phyloP scores from a whole-genome alignment of 2,888 invertebrate species.

The Hydrotaea cyrtoneurina region DNA sequence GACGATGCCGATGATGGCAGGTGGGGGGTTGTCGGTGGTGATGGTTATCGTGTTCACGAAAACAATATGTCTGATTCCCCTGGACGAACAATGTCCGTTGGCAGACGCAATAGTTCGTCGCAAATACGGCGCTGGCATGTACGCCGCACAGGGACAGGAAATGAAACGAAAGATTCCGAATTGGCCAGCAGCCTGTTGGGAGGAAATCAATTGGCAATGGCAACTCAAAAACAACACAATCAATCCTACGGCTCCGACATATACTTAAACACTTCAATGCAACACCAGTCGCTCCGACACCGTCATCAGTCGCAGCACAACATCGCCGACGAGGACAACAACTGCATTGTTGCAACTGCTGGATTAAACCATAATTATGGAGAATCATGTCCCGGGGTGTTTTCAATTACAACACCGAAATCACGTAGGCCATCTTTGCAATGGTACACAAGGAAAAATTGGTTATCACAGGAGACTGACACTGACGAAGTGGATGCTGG shows the following conservation, averaged over 20 bases:
- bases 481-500: neutral
- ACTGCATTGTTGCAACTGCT: slow-evolving; percentile 30
- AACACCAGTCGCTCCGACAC: neutral
- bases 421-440: slow-evolving; percentile 56
- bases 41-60: neutral
- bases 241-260: slow-evolving; percentile 22
- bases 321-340: neutral
- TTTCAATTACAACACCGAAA: slow-evolving; percentile 46
- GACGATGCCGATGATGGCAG: neutral
- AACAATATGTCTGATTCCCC: neutral
- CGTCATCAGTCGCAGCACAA: neutral
- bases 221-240: neutral
- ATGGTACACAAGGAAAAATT: slow-evolving; percentile 63
- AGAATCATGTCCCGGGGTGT: slow-evolving; percentile 55
- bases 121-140: slow-evolving; percentile 17
- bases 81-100: neutral
- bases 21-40: neutral
- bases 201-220: slow-evolving; percentile 62
- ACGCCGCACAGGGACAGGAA: no score
- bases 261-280: slow-evolving; percentile 31
- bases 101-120: neutral
- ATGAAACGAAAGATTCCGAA: slow-evolving; percentile 11
- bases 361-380: slow-evolving; percentile 53
- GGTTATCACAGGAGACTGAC: slow-evolving; percentile 58
- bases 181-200: slow-evolving; percentile 63